Base-by-base conservation (phyloP, 1,140 invertebrate species). In the Leptoteleia sp. region DNA sequence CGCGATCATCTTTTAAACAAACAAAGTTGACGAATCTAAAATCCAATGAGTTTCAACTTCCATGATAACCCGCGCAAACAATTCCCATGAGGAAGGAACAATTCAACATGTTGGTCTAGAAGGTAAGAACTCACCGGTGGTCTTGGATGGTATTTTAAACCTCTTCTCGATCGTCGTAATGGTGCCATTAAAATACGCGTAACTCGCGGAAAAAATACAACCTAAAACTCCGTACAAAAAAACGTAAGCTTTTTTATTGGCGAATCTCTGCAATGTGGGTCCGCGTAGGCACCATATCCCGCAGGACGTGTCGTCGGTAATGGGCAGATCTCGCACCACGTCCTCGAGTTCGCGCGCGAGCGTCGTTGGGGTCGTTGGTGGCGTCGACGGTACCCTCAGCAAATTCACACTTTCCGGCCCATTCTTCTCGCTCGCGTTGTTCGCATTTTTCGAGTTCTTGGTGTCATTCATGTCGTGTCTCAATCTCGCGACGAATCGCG, bases 131-230 rank as follows among this genome's bases (percentile, higher is more conserved):
- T 89, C 84, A 93, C 93, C 94, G 50, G 93, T 94, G 25, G 93
- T 93, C 84, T 92, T 92, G 5, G 93, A 94, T 0, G 94, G 93
- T 81, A 95, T 95, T 80, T 94, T 94, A 83, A 94, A 96, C 71
- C 94, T 90, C 81, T 95, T 95, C 83, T 96, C 94, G 17, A 96
- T 89, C 0, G 94, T 96, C 22, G 94, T 94, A 35, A 95, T 93
- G 4, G 93, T 94, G 6, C 94, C 94, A 80, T 93, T 93, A 65
- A 94, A 94, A 82, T 96, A 96, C 1, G 94, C 92, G 80, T 93
- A 95, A 64, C 93, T 92, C 64, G 94, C 94, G n/a, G 92, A 92
- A 77, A 94, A 94, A 40, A 94, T 91, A 71, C 94, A 92, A 1
- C 93, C 94, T 1, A 95, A 87, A 2, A 94, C 84, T 37, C 94